Conservation (phyloP, 2,888 invertebrate genomes). For the Odontocerum albicorne region DNA sequence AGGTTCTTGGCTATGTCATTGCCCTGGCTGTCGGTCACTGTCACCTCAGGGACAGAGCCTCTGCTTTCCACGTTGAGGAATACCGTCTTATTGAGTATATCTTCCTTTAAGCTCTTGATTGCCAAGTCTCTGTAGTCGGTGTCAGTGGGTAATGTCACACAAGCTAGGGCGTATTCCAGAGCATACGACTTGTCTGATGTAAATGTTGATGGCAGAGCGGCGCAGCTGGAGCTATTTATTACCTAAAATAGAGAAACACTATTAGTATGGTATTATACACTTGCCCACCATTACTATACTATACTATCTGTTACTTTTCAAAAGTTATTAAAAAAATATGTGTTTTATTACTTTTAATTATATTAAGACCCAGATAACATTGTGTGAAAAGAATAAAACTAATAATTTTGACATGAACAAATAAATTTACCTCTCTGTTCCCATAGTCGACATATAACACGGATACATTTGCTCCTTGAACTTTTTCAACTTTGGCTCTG, state of each 20-base stretch:
- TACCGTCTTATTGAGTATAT: constrained; percentile 72
- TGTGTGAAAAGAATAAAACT: neutral
- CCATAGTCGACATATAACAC: constrained; percentile 96
- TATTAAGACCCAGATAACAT: neutral
- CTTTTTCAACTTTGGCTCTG: constrained; percentile 87
- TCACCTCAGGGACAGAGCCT: constrained; percentile 59
- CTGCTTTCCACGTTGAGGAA: constrained; percentile 83
- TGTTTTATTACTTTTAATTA: neutral
- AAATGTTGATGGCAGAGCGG: constrained; percentile 80
- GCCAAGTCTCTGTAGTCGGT: constrained; percentile 82
- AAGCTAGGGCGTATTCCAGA: constrained; percentile 83
- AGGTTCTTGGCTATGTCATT: constrained; percentile 65
- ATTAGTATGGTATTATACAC: neutral
- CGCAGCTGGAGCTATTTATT: constrained; percentile 70
- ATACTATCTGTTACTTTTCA: too few relatives aligned
- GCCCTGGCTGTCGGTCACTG: constrained; percentile 54
- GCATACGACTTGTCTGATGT: constrained; percentile 78
- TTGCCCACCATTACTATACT: neutral
- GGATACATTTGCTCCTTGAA: constrained; percentile 70
- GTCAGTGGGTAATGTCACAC: constrained; percentile 82
- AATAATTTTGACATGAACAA: neutral
- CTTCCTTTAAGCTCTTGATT: constrained; percentile 63
- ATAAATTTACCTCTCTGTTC: constrained; percentile 77
- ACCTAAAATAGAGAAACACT: constrained; percentile 46
- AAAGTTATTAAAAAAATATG: neutral